Base-by-base conservation (phyloP, 1,140 invertebrate genomes). In the Stegodyphus mimosarum region DNA sequence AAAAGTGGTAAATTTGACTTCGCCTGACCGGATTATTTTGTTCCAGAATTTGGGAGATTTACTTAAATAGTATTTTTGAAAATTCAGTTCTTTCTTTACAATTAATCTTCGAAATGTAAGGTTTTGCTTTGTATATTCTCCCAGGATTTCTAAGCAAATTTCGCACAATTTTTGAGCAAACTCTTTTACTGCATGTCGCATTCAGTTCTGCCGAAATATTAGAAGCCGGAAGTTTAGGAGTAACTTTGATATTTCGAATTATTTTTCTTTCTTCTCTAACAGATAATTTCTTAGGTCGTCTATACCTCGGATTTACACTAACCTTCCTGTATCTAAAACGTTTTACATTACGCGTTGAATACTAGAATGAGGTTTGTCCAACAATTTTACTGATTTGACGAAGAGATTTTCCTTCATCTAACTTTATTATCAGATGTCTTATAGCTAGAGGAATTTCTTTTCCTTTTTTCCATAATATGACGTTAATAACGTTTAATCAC, bases 1-100 rank as follows among this genome's bases (percentile, higher is more conserved):
- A 18, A 87, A 64, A 11, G 63, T 63, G 50, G 69, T 76, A 18
- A 86, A 86, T 52, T 86, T 80, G 17, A n/a, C 66, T 51, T 81
- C 76, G 67, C 86, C 71, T 11, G 76, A 48, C 53, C 67, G 72
- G 9, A 87, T 50, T 9, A 87, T 18, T 13, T 60, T 71, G 7
- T 86, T 15, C 75, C 75, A 78, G 52, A 77, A 78, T 48, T 81
- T 78, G 13, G 53, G 53, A 55, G 53, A 55, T 13, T 55, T 60
- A 15, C 1, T 60, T 5, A 60, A 60, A 60, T 60, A 5, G 15
- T 5, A 2, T 33, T 60, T 60, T 60, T 5, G 55, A 1, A 60
- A 60, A 60, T 60, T 60, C 9, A 10, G 15, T 60, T 60, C 55
- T 15, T 15, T 60, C n/a, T 60, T 60, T 60, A 0, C 55, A 10